Conservation (phyloP, 2,113 vertebrate species). For the Oryzias celebensis region DNA sequence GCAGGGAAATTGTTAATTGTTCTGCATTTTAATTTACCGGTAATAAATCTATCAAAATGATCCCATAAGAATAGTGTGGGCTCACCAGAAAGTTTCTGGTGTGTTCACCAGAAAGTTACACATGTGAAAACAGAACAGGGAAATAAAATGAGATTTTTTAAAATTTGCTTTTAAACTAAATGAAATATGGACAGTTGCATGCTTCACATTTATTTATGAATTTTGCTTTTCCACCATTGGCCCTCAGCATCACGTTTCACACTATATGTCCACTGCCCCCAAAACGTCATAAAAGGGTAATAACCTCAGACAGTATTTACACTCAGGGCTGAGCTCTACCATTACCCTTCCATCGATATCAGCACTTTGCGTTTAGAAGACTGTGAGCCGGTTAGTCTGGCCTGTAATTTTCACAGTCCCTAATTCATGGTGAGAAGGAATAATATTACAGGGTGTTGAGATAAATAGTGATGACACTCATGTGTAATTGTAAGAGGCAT, state of each 20-base stretch:
- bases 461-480: conserved; percentile 71
- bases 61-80: no score
- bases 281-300: conserved; percentile 64
- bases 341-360: conserved; percentile 79
- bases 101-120: no score
- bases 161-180: neutral
- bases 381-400: conserved; percentile 52
- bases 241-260: conserved; percentile 17
- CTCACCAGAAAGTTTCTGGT: no score
- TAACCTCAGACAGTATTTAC: conserved; percentile 77
- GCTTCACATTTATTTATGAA: neutral
- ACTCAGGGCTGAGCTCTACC: conserved; percentile 70
- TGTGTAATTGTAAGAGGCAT: conserved; percentile 70
- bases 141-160: no score
- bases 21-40: no score
- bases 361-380: conserved; percentile 73
- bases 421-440: conserved; percentile 73
- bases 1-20: no score
- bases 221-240: conserved; percentile 6
- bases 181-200: neutral
- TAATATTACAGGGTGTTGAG: conserved; percentile 73
- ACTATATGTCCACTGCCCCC: conserved; percentile 22
- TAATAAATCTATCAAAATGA: no score
- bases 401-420: conserved; percentile 74
- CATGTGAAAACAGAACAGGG: no score